Evolutionary conservation across 2,888 invertebrate species (phyloP), one percentile per base, ranked within the genome.

Genomic region (Muscina levida): DNA sequence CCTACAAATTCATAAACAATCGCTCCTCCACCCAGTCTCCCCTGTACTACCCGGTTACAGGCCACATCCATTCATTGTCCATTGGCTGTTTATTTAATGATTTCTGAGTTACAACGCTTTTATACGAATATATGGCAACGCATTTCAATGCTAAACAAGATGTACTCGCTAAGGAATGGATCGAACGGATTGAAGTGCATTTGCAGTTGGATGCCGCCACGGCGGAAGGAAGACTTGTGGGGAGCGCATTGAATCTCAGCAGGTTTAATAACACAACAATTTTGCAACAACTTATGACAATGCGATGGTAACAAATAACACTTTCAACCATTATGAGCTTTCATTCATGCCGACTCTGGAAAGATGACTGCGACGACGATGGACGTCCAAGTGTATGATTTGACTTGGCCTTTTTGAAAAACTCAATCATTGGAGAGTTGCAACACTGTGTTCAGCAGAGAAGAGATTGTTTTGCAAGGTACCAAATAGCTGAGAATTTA

Each of bases 251-350:
- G 81, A 82, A 83, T 83, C 89, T 84, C 88, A 87, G 89, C 88
- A 88, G 88, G 88, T 87, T 87, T 86, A 87, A 85, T 87, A 82
- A 82, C 79, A 88, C 87, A 86, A 89, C 89, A 88, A 87, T 87
- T 88, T 88, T 83, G 85, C 89, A 84, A 84, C 88, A 88, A 89
- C 87, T 89, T 87, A 88, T 87, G 87, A 88, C 87, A 85, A 79
- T 77, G 83, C 75, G 31, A 73, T 80, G 83, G 80, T 80, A 81
- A 82, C 84, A 82, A 82, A 77, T 82, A 77, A 77, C 77, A 81
- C 81, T 77, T 81, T 77, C 74, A 75, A 68, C 81, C 81, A 81
- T 81, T 77, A 81, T 81, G 76, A 76, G 79, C 82, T 76, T 79
- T 77, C 76, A 82, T 78, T 83, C 74, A 82, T 82, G 81, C 81